Base-by-base conservation (phyloP, 2,888 invertebrate genomes). In the Orgyia antiqua region DNA sequence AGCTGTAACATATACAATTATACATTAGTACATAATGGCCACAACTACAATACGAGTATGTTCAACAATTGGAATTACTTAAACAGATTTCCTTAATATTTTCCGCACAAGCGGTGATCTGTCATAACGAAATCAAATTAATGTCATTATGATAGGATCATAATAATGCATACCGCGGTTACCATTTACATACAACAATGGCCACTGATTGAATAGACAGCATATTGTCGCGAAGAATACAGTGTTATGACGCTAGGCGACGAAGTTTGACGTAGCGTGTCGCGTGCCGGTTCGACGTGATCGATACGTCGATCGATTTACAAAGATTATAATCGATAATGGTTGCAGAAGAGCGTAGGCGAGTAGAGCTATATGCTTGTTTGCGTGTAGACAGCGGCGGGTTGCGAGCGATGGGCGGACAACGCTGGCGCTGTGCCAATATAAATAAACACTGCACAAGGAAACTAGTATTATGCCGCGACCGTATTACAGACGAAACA, bases 1-100 rank as follows among this genome's bases (percentile, higher is more conserved):
- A 68, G 98, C 98, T 98, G 92, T 51, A 92, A 89, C 75, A 74
- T 66, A 78, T 8, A 31, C 17, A 27, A 56, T 45, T 59, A 36
- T 47, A 10, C 10, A 39, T 46, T 27, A 53, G 25, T 12, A 27
- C 26, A 25, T 33, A 33, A 35, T 31, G 13, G 29, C 21, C n/a
- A 34, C 27, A 34, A 25, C 33, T 36, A 24, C 21, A 6, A 33
- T 30, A 28, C n/a, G 24, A n/a, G 13, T 13, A 13, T 13, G 8
- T 20, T 10, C 10, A 21, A 6, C 10, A 18, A 7, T n/a, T 4
- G n/a, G 3, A 33, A 25, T 31, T 15, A 43, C 19, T 21, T 40
- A 37, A 29, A 33, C 20, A 9, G 13, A 26, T 40, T 53, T 50
- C 50, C 51, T 46, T 29, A 27, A 39, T 38, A 37, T 38, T 52